Evolutionary conservation across 2,888 invertebrate genomes (phyloP).

Genomic region (Brenthis hecate): DNA sequence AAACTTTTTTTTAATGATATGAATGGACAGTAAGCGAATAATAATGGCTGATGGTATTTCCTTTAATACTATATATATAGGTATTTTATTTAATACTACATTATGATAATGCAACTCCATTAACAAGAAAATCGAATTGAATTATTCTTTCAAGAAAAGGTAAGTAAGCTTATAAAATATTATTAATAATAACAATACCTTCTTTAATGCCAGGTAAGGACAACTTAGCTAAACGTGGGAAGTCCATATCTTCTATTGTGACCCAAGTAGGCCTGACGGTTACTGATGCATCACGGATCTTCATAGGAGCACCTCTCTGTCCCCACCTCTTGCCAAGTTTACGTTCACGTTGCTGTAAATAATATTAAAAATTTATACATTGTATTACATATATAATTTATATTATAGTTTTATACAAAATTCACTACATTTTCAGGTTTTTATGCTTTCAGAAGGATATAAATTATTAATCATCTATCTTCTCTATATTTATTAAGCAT

Average conservation of each 20-base stretch:
- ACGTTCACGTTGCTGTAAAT: constrained; percentile 86
- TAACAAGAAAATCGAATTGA: too few species aligned
- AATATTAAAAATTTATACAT: neutral
- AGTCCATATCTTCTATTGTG: constrained; percentile 99
- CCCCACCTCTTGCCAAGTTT: constrained; percentile 95
- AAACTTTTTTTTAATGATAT: too few species aligned
- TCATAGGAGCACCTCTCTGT: constrained; percentile 90
- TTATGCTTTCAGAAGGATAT: too few species aligned
- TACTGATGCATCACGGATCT: constrained; percentile 98
- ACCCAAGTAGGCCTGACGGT: constrained; percentile 97
- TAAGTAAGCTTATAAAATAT: neutral
- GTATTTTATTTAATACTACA: too few species aligned
- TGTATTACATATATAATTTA: neutral
- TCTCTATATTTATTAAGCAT: too few species aligned
- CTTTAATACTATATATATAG: too few species aligned
- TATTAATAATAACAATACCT: constrained; percentile 52
- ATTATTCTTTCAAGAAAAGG: neutral
- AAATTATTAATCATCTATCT: too few species aligned
- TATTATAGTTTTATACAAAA: too few species aligned
- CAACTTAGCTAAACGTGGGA: constrained; percentile 95
- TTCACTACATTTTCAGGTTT: too few species aligned
- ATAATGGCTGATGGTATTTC: too few species aligned
- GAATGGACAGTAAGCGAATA: too few species aligned
- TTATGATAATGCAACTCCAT: too few species aligned
- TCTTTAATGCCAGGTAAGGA: constrained; percentile 95